Evolutionary conservation across 1,140 invertebrate species (phyloP).

Genomic region (Megathymus violae): DNA sequence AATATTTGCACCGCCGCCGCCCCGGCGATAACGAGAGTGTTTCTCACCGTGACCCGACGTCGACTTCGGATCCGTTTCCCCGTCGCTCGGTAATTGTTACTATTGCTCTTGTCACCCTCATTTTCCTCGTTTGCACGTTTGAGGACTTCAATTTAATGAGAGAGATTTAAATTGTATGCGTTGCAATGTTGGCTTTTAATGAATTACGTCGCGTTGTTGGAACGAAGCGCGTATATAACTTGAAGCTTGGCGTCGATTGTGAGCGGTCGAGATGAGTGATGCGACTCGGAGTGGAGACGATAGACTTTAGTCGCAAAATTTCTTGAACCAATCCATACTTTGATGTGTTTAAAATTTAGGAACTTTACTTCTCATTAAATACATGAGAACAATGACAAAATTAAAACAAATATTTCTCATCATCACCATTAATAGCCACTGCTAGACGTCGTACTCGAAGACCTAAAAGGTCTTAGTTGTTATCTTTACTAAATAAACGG

Average conservation of each 20-base stretch:
- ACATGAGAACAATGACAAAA: no score
- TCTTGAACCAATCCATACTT: no score
- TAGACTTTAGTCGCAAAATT: no score
- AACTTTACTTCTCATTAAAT: no score
- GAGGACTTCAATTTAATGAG: conserved; percentile 13
- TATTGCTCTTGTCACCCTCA: conserved; percentile 28
- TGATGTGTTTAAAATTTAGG: no score
- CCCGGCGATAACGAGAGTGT: conserved; percentile 46
- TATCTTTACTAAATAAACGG: neutral
- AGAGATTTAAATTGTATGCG: conserved; percentile 29
- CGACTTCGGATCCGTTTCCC: conserved; percentile 37
- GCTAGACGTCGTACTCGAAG: no score
- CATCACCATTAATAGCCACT: no score
- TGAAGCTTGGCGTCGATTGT: neutral
- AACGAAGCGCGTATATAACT: no score
- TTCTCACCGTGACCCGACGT: conserved; percentile 32
- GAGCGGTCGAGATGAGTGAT: conserved; percentile 19
- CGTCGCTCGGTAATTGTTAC: conserved; percentile 4
- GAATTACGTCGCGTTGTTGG: conserved; percentile 28
- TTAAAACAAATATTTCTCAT: no score
- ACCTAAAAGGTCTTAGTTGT: conserved; percentile 21
- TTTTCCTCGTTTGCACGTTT: conserved; percentile 4
- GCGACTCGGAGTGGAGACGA: no score
- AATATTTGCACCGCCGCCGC: conserved; percentile 46
- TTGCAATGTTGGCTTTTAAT: conserved; percentile 16